Evolutionary conservation across 1,140 invertebrate species (phyloP).

Genomic region (Araneus ventricosus): DNA sequence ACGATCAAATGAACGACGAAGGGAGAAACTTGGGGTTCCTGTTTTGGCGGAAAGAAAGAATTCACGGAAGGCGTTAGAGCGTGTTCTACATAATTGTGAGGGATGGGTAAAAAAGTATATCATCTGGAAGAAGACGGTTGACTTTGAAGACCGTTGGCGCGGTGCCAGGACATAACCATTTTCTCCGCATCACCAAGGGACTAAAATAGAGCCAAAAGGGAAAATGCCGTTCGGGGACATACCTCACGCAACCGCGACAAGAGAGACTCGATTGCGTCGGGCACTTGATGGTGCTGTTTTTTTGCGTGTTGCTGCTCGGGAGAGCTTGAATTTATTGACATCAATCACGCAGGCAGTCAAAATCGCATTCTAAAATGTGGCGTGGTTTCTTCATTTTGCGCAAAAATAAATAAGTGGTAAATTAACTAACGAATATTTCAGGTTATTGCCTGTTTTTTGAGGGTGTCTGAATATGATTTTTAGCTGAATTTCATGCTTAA

Average conservation of each 20-base stretch:
- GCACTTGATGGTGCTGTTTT: background rate
- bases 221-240: conserved; percentile 5
- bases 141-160: conserved; percentile 50
- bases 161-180: conserved; percentile 45
- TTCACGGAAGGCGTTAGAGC: conserved; percentile 24
- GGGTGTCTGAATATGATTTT: too few species aligned
- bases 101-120: conserved; percentile 21
- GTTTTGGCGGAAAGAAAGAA: background rate
- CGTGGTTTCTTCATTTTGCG: too few species aligned
- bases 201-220: conserved; percentile 53
- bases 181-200: conserved; percentile 42
- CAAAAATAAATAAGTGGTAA: too few species aligned
- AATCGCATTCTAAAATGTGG: background rate
- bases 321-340: background rate
- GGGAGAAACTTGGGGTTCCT: background rate
- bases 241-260: background rate
- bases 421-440: too few species aligned
- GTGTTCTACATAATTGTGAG: conserved; percentile 41
- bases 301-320: background rate
- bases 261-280: conserved; percentile 21
- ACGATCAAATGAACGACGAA: conserved; percentile 1
- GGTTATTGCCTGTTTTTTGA: too few species aligned
- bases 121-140: conserved; percentile 50
- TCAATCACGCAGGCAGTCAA: background rate
- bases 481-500: too few species aligned